phyloP scores from a whole-genome alignment of 2,113 vertebrate species.

The Salvelinus namaycush region DNA sequence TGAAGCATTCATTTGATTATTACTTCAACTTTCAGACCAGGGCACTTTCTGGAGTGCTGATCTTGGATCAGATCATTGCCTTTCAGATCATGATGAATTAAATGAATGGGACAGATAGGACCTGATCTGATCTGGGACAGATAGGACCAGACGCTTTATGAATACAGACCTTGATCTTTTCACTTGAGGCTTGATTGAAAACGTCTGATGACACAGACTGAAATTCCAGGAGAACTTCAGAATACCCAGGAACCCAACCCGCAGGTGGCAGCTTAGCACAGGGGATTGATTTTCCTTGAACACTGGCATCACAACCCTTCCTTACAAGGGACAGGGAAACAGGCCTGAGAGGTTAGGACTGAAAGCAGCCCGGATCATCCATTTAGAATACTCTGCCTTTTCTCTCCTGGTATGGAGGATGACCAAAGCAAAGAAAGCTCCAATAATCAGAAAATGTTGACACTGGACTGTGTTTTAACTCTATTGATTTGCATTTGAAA shows the following conservation, averaged over 20 bases:
- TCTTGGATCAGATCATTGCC: too few relatives aligned
- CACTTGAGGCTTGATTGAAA: too few relatives aligned
- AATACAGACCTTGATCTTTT: too few relatives aligned
- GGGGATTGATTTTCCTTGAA: background rate
- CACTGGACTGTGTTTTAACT: background rate
- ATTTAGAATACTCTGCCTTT: conserved; percentile 44
- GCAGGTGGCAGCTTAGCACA: background rate
- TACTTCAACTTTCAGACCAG: too few relatives aligned
- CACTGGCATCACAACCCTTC: background rate
- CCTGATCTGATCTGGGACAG: too few relatives aligned
- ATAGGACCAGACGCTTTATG: too few relatives aligned
- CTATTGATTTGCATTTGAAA: background rate
- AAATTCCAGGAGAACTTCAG: background rate
- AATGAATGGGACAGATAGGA: too few relatives aligned
- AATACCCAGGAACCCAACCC: background rate
- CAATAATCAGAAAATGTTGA: background rate
- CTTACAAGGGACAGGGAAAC: background rate
- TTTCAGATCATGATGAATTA: too few relatives aligned
- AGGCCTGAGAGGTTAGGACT: background rate
- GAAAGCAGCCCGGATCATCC: conserved; percentile 44
- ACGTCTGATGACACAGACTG: background rate
- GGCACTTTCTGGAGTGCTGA: too few relatives aligned
- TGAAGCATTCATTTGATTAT: too few relatives aligned
- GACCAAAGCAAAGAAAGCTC: conserved; percentile 43
- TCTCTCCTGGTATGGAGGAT: conserved; percentile 38